A percentile compares a stretch with the other conserved stretches of the same genome.
Evolutionary conservation across 2,113 vertebrate genomes (phyloP).

Genomic region (Tricholaema leucomelas): DNA sequence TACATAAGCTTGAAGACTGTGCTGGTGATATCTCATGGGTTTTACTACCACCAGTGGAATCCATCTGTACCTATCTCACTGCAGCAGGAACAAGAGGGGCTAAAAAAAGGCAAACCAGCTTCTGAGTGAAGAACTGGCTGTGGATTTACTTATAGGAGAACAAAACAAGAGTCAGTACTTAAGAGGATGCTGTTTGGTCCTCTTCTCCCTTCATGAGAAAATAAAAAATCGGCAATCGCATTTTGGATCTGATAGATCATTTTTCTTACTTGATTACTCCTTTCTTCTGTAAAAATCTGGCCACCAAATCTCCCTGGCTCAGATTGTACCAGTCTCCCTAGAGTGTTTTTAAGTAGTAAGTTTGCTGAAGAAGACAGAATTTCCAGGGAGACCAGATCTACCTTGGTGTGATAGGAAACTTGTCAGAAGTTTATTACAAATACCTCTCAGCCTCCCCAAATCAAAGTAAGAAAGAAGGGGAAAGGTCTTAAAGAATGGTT

Average conservation of each 20-base stretch:
- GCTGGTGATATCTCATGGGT: not conserved
- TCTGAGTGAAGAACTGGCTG: not conserved
- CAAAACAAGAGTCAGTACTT: not conserved
- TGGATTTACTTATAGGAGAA: not conserved
- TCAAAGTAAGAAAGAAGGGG: not conserved
- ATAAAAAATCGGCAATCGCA: accelerated
- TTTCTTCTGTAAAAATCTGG: not conserved
- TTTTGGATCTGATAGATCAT: not conserved
- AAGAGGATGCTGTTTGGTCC: not conserved
- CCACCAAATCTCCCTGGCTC: not conserved
- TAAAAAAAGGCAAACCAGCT: not conserved
- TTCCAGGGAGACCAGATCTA: not conserved
- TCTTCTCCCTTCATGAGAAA: not conserved
- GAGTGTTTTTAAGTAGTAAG: not conserved
- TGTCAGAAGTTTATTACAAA: not conserved
- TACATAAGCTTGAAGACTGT: not conserved
- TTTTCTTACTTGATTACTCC: not conserved
- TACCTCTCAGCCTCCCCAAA: accelerated
- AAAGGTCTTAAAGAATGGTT: not conserved
- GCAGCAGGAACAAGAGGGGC: not conserved
- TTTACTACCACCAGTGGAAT: not conserved
- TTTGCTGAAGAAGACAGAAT: not conserved
- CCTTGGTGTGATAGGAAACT: not conserved
- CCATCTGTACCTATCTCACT: not conserved
- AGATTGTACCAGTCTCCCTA: not conserved